phyloP scores from a whole-genome alignment of 2,888 invertebrate species.

The Darwinula stevensoni region DNA sequence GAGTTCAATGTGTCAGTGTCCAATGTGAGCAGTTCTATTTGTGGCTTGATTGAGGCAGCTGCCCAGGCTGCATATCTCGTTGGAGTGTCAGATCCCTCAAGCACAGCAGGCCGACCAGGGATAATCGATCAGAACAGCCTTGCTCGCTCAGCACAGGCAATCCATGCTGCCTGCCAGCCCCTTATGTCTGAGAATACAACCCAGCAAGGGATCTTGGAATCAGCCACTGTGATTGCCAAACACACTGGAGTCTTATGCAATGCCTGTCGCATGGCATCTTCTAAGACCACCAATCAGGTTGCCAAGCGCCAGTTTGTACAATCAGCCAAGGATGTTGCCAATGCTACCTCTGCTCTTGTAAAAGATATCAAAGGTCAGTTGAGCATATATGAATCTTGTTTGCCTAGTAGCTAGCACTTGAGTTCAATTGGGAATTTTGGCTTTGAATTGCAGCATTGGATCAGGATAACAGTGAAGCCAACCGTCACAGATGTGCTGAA shows the following conservation, averaged over 20 bases:
- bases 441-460: conserved; percentile 27
- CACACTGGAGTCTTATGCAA: conserved; percentile 87
- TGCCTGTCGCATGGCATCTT: conserved; percentile 72
- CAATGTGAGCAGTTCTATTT: conserved; percentile 57
- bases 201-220: conserved; percentile 32
- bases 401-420: too few species aligned
- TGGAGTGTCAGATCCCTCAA: conserved; percentile 68
- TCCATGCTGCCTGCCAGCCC: conserved; percentile 56
- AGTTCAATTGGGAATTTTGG: too few species aligned
- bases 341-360: conserved; percentile 73
- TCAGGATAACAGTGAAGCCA: conserved; percentile 44
- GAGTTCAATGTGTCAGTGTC: conserved; percentile 55
- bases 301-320: conserved; percentile 92
- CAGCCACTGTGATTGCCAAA: conserved; percentile 77
- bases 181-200: conserved; percentile 36
- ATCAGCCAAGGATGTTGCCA: conserved; percentile 87
- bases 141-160: conserved; percentile 59
- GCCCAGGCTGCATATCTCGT: conserved; percentile 85
- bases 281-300: conserved; percentile 58
- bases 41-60: conserved; percentile 66
- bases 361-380: conserved; percentile 53
- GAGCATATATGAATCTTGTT: too few species aligned
- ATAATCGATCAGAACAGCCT: conserved; percentile 65
- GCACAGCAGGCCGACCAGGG: conserved; percentile 58
- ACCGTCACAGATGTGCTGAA: conserved; percentile 34